phyloP scores from a whole-genome alignment of 2,113 vertebrate genomes.

The Mobula hypostoma region DNA sequence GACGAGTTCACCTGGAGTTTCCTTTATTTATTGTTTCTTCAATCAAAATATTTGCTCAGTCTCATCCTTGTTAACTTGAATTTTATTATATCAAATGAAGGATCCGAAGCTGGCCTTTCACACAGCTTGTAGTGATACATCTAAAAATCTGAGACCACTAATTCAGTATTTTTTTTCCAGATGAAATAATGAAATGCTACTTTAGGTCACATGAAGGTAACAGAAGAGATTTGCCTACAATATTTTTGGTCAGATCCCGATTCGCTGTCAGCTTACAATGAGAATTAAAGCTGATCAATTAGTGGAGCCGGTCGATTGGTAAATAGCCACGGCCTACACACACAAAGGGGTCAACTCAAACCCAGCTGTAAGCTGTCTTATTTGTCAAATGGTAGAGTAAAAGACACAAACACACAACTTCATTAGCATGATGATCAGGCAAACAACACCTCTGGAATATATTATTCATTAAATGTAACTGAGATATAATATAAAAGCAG shows the following conservation, averaged over 20 bases:
- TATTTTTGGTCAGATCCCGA: not conserved
- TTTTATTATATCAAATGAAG: not conserved
- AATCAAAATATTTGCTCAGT: not conserved
- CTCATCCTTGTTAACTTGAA: not conserved
- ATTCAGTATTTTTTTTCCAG: not conserved
- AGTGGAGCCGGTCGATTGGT: not conserved
- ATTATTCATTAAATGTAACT: conserved; percentile 99
- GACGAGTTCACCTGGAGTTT: not conserved
- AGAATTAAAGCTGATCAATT: conserved; percentile 6
- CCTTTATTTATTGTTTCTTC: not conserved
- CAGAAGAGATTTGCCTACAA: not conserved
- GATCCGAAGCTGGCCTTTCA: not conserved
- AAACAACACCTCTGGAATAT: conserved; percentile 94
- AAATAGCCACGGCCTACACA: conserved; percentile 39
- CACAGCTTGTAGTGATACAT: not conserved
- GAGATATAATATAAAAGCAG: conserved; percentile 99
- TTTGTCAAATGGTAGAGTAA: conserved; percentile 67
- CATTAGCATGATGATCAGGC: conserved; percentile 81
- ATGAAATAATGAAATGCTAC: not conserved
- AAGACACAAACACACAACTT: conserved; percentile 61
- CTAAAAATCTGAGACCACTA: not conserved
- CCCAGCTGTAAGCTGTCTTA: conserved; percentile 50
- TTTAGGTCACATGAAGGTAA: not conserved
- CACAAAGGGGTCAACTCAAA: not conserved
- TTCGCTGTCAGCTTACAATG: not conserved